Base-by-base conservation (phyloP, 2,797 vertebrate species). In the Harpagifer antarcticus region DNA sequence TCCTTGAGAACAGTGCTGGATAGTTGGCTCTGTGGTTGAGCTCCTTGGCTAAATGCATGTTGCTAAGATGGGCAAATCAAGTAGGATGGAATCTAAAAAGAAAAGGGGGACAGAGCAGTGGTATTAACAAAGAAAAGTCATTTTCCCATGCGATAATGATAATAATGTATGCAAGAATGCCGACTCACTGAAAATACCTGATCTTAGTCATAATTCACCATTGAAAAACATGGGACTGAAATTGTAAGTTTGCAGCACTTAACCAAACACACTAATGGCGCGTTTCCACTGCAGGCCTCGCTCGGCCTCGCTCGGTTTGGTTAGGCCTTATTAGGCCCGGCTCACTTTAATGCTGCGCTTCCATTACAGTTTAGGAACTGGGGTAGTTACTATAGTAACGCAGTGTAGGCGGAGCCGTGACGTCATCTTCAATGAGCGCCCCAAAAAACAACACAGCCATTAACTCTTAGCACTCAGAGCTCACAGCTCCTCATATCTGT, bases 61-160 rank as follows among this genome's bases (percentile, higher is more conserved):
- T 82, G 94, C 85, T 92, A 87, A 91, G 92, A 91, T 87, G 78
- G 93, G 86, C 93, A 92, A 81, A 89, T 77, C 85, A 84, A 83
- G 89, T 90, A 59, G 87, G 88, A 92, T 86, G 88, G 85, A 88
- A 91, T 92, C 85, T 90, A 42, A 78, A 74, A 77, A 75, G 75
- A 62, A 72, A 58, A 86, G 50, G 65, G 47, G 79, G 83, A 57
- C 57, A 74, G 78, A 76, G 83, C 56, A 64, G 73, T 12, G 70
- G 75, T 57, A 88, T 85, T 54, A 72, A 72, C 43, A 61, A 48
- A 85, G 83, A 86, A 56, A 33, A 76, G 19, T 74, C 33, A 44
- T 82, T 89, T 91, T 82, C 83, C 89, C 89, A 82, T 82, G 83
- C 78, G 57, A 78, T 27, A 3, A 79, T 17, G 72, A 54, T 59